Base-by-base conservation (phyloP, 30 jellyfish, hydroid and myxozoan genomes). In the Catostylus mosaicus region DNA sequence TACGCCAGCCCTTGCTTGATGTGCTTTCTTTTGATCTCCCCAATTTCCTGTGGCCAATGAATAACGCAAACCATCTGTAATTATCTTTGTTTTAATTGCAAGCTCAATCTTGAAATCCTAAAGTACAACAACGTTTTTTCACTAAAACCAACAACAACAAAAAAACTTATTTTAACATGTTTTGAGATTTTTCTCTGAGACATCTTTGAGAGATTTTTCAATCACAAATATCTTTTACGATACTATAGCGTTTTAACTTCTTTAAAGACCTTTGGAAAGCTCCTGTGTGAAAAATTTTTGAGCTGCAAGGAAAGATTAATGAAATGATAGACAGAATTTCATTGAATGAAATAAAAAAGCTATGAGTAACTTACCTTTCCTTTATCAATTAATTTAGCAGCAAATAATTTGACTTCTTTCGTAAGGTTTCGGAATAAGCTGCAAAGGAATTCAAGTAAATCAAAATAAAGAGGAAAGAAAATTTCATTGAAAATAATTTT, bases 1-100 rank as follows among this genome's bases (percentile, higher is more conserved):
- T 29, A 96, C 99, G 26, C 99, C 99, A 57, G 99, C 99, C 62
- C 98, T 81, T 1, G 97, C 98, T 59, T 90, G 98, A 76, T 96
- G 99, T 0, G 99, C 99, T 52, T 96, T 96, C 89, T 87, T 90
- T 50, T 88, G 98, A 70, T 96, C 99, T 30, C 99, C 99, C 99
- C 99, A 96, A 67, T 96, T 96, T 1, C 99, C 99, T 14, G 99
- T 96, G 20, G 99, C 99, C 71, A 96, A 79, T 3, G 99, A 96
- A 66, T 96, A 96, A 24, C 99, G 83, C 71, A 96, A 60, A 9
- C 99, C 99, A 82, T 96, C 99, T 35, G 99, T 96, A 16, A 96
- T 90, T 35, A 90, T 87, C 67, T 89, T 91, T 33, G 98, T 90
- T 76, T 96, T 91, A 47, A 96, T 90, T 11, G 97, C 99, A 30